Evolutionary conservation across 2,797 vertebrate species (phyloP).

Genomic region (Carcharodon carcharias): DNA sequence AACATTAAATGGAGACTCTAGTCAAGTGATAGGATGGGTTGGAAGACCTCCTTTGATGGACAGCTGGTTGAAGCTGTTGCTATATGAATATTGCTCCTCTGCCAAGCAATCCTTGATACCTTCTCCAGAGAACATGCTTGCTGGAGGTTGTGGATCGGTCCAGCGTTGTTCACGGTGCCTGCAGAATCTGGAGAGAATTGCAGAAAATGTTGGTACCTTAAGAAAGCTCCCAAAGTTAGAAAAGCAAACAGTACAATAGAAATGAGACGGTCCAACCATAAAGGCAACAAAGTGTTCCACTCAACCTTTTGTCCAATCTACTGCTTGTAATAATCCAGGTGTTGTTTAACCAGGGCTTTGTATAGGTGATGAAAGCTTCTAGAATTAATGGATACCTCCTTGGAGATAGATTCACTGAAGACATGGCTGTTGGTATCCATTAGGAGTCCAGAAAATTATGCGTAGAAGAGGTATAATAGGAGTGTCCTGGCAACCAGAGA

Average conservation of each 20-base stretch:
- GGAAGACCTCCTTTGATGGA: background rate
- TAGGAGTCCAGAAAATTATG: background rate
- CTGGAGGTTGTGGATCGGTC: background rate
- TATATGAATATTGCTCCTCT: background rate
- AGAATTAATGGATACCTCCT: background rate
- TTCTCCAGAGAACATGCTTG: background rate
- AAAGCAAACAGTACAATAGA: background rate
- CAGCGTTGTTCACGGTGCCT: background rate
- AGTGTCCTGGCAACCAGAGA: background rate
- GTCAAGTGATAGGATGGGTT: background rate
- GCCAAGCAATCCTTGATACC: background rate
- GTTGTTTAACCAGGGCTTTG: background rate
- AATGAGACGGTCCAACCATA: background rate
- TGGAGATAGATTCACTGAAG: background rate
- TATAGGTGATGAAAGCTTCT: too few relatives aligned
- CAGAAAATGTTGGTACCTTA: background rate
- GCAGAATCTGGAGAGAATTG: background rate
- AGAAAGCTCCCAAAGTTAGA: background rate
- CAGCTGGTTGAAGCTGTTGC: background rate
- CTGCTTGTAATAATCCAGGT: background rate
- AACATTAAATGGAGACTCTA: background rate
- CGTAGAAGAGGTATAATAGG: background rate
- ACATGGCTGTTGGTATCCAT: too few relatives aligned
- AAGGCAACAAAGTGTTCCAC: background rate
- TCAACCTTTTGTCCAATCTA: background rate